phyloP scores from a whole-genome alignment of 2,888 invertebrate genomes.

The Torymus aiolomorphi region DNA sequence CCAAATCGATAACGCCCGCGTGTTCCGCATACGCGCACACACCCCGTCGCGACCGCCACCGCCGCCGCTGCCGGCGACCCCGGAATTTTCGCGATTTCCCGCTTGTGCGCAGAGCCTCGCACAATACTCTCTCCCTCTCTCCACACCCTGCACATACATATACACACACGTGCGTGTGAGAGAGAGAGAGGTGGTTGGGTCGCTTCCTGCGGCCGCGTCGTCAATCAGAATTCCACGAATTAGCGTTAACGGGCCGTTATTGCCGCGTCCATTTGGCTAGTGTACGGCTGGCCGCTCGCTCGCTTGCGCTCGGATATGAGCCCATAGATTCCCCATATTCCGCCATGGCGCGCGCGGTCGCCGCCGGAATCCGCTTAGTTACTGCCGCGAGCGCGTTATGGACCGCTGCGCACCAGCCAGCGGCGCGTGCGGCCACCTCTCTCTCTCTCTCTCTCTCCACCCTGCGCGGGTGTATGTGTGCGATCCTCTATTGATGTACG shows the following conservation, averaged over 20 bases:
- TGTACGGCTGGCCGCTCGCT: conserved; percentile 70
- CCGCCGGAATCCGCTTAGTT: conserved; percentile 74
- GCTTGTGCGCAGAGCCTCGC: neutral
- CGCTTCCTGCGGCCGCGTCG: conserved; percentile 64
- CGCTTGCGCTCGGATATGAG: conserved; percentile 73
- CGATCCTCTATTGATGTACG: conserved; percentile 51
- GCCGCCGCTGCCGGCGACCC: no score
- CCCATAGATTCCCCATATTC: conserved; percentile 75
- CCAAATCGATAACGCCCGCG: conserved; percentile 42
- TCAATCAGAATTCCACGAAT: conserved; percentile 76
- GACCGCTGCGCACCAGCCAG: conserved; percentile 60
- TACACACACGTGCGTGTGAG: no score
- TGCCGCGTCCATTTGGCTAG: conserved; percentile 76
- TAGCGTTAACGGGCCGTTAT: conserved; percentile 76
- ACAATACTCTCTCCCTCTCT: no score
- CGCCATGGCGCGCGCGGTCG: conserved; percentile 31
- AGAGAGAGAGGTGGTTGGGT: no score
- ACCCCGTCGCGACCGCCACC: no score
- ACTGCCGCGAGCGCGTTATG: conserved; percentile 71
- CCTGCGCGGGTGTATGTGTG: neutral
- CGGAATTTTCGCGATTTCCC: conserved; percentile 56
- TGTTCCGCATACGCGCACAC: conserved; percentile 35
- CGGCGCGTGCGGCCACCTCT: conserved; percentile 61
- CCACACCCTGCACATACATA: no score
- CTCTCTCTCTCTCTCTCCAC: neutral